phyloP scores from a whole-genome alignment of 2,888 invertebrate genomes.

The Eupithecia subumbrata region DNA sequence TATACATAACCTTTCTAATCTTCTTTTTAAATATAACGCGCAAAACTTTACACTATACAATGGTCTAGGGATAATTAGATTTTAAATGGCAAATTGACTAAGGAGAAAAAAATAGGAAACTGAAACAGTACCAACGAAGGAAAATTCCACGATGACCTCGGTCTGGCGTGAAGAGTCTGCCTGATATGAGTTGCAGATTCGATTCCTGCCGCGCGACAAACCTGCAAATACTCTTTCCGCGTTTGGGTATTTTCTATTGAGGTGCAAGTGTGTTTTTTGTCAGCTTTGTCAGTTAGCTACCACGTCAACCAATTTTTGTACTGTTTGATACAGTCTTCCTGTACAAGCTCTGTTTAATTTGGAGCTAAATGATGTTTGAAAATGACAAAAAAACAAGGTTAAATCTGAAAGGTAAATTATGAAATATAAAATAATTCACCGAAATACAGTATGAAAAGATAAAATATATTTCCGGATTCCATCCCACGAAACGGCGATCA shows the following conservation, averaged over 20 bases:
- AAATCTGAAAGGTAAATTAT: neutral
- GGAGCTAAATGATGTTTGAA: neutral
- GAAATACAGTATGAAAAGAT: neutral
- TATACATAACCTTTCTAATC: neutral
- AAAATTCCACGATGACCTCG: neutral
- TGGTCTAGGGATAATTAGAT: neutral
- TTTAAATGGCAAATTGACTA: neutral
- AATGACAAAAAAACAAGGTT: neutral
- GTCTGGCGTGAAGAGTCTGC: no score
- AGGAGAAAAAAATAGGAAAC: neutral
- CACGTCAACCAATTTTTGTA: neutral
- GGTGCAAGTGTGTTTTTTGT: neutral
- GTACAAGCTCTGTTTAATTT: neutral
- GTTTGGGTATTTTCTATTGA: neutral
- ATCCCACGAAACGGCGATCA: constrained; percentile 28
- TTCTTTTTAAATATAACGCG: neutral
- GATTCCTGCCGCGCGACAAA: neutral
- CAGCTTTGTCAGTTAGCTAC: neutral
- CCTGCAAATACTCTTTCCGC: neutral
- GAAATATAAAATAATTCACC: neutral
- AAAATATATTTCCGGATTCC: neutral
- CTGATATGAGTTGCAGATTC: neutral
- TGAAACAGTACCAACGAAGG: neutral
- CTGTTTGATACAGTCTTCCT: neutral
- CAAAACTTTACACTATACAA: neutral